These are phyloP conservation scores for Piprites chloris DNA, from an alignment of 2,113 vertebrate genomes.

Conservation along the genomic window DNA sequence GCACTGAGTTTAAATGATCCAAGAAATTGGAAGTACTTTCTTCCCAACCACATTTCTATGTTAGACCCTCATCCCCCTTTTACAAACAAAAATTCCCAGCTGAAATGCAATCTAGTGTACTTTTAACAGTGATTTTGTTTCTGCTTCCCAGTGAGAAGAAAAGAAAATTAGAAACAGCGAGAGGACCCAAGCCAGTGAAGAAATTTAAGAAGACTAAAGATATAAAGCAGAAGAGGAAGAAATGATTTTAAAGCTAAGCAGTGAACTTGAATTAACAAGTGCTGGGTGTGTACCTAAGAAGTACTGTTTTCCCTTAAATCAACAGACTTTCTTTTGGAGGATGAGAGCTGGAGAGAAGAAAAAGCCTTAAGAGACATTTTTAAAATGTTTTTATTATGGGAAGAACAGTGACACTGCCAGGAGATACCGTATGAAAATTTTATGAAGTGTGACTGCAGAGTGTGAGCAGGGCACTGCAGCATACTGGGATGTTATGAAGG, in stretches of 20 bases:
- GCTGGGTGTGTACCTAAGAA: not conserved
- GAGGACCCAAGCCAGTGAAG: conserved; percentile 73
- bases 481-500: not conserved
- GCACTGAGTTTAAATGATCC: not conserved
- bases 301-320: not conserved
- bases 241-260: conserved; percentile 26
- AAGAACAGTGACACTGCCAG: not conserved
- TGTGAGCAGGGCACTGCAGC: not conserved
- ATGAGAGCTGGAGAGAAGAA: not conserved
- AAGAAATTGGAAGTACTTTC: not conserved
- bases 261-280: not conserved
- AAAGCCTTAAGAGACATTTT: not conserved
- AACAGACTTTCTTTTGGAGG: not conserved
- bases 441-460: not conserved
- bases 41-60: not conserved
- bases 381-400: not conserved
- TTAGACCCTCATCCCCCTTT: not conserved
- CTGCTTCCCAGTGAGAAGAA: conserved; percentile 85
- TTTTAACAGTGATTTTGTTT: not conserved
- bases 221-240: conserved; percentile 72
- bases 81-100: not conserved
- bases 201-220: conserved; percentile 84
- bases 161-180: conserved; percentile 78
- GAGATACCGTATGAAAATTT: not conserved
- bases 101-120: not conserved